Percentiles rank a stretch among this genome's conserved stretches.
These are phyloP conservation scores for Lycia hirtaria DNA, from an alignment of 2,888 invertebrate genomes.

Conservation along the genomic window DNA sequence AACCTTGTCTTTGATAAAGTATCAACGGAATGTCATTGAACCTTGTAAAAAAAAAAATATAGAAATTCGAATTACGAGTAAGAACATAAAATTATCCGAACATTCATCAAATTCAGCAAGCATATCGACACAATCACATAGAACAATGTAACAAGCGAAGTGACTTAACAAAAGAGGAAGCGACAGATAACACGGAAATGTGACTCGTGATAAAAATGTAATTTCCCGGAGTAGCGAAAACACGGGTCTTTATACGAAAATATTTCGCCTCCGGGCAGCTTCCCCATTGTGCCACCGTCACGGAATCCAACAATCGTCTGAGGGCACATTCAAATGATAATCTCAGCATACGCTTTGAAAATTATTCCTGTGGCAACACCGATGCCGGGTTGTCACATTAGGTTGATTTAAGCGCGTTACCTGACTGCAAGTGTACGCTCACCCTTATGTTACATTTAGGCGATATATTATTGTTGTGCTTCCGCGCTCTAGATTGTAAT, in stretches of 20 bases:
- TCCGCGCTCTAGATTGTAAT: conserved; percentile 40
- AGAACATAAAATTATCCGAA: not conserved
- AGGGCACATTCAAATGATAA: conserved; percentile 83
- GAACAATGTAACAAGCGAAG: conserved; percentile 47
- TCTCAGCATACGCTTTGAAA: conserved; percentile 79
- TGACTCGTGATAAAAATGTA: conserved; percentile 72
- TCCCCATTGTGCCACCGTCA: conserved; percentile 77
- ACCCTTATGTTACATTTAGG: conserved; percentile 44
- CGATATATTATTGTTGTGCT: conserved; percentile 38
- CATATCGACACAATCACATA: conserved; percentile 32
- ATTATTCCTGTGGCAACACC: conserved; percentile 60
- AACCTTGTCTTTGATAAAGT: too few relatives aligned
- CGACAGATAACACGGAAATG: conserved; percentile 59
- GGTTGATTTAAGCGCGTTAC: conserved; percentile 78
- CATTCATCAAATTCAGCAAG: conserved; percentile 25
- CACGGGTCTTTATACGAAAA: conserved; percentile 70
- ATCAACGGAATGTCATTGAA: too few relatives aligned
- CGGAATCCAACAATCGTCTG: conserved; percentile 79
- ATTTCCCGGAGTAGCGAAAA: conserved; percentile 65
- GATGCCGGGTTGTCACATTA: conserved; percentile 76
- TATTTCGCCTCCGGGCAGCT: conserved; percentile 67
- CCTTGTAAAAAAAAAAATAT: not conserved
- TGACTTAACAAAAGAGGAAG: conserved; percentile 50
- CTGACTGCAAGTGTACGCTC: conserved; percentile 57
- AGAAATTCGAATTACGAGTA: not conserved